phyloP scores from a whole-genome alignment of 2,888 invertebrate genomes.

The Germaria angustata region DNA sequence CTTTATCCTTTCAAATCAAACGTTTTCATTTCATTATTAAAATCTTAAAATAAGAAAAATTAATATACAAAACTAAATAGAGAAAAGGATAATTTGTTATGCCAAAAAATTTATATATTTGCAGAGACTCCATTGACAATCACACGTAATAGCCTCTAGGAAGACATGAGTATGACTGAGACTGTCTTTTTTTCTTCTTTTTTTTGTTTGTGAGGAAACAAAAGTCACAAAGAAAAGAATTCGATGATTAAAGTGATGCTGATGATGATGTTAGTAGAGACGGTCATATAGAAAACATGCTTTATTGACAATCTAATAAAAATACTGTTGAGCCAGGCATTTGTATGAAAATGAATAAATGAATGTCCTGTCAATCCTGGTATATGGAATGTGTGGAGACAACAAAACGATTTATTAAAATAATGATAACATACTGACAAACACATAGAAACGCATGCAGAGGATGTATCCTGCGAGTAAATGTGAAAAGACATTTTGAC shows the following conservation, averaged over 20 bases:
- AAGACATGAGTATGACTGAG: slow-evolving; percentile 18
- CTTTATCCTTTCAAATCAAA: slow-evolving; percentile 41
- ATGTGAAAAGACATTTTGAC: slow-evolving; percentile 71
- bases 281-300: slow-evolving; percentile 57
- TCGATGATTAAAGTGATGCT: slow-evolving; percentile 18
- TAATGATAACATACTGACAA: slow-evolving; percentile 61
- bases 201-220: slow-evolving; percentile 23
- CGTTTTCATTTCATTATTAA: slow-evolving; percentile 42
- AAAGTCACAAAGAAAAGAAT: slow-evolving; percentile 35
- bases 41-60: not conserved
- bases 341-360: slow-evolving; percentile 50
- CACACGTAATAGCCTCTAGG: slow-evolving; percentile 42
- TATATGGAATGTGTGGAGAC: slow-evolving; percentile 54
- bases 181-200: not conserved
- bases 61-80: slow-evolving; percentile 14
- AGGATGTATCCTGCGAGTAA: slow-evolving; percentile 51
- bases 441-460: slow-evolving; percentile 29
- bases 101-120: slow-evolving; percentile 52
- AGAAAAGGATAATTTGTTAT: slow-evolving; percentile 60
- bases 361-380: slow-evolving; percentile 64
- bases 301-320: slow-evolving; percentile 77
- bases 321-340: slow-evolving; percentile 65
- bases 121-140: slow-evolving; percentile 32
- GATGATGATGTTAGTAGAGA: not conserved
- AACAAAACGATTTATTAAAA: slow-evolving; percentile 76